Evolutionary conservation across 2,888 invertebrate species (phyloP).

Genomic region (Microctonus brassicae): DNA sequence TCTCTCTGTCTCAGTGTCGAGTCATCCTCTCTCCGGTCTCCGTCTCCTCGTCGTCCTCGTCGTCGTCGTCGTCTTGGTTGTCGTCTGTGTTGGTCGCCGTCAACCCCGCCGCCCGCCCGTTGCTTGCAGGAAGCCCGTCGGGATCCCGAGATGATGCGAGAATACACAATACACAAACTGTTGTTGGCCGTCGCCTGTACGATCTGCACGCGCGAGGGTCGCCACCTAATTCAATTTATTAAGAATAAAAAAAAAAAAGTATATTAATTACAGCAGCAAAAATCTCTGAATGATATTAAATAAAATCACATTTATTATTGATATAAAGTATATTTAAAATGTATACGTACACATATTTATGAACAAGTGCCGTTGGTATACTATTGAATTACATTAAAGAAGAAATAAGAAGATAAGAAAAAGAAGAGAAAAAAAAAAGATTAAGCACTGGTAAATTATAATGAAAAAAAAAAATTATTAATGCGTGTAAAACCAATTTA

Average conservation of each 20-base stretch:
- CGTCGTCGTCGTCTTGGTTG: conserved; percentile 40
- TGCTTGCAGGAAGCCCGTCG: conserved; percentile 68
- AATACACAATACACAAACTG: conserved; percentile 21
- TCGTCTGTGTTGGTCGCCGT: conserved; percentile 55
- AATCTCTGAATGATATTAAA: not conserved
- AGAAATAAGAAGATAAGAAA: conserved; percentile 4
- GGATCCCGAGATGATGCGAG: conserved; percentile 58
- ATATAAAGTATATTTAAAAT: conserved; percentile 22
- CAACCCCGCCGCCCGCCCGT: conserved; percentile 48
- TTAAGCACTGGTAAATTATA: conserved; percentile 7
- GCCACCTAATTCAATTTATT: conserved; percentile 47
- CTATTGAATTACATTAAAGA: conserved; percentile 12
- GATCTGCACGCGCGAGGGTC: conserved; percentile 63
- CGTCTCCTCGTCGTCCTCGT: conserved; percentile 48
- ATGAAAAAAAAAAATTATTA: not conserved
- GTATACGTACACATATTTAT: conserved; percentile 27
- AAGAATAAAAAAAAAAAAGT: conserved; percentile 15
- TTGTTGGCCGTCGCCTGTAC: conserved; percentile 42
- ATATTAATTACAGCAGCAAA: not conserved
- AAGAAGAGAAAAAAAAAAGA: conserved; percentile 6
- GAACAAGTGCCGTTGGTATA: conserved; percentile 34
- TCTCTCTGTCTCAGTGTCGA: conserved; percentile 50
- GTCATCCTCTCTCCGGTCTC: conserved; percentile 52
- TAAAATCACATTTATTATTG: conserved; percentile 1
- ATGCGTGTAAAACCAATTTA: conserved; percentile 10